These are phyloP conservation scores for Orthosia gracilis DNA, from an alignment of 2,888 invertebrate genomes.

Conservation along the genomic window DNA sequence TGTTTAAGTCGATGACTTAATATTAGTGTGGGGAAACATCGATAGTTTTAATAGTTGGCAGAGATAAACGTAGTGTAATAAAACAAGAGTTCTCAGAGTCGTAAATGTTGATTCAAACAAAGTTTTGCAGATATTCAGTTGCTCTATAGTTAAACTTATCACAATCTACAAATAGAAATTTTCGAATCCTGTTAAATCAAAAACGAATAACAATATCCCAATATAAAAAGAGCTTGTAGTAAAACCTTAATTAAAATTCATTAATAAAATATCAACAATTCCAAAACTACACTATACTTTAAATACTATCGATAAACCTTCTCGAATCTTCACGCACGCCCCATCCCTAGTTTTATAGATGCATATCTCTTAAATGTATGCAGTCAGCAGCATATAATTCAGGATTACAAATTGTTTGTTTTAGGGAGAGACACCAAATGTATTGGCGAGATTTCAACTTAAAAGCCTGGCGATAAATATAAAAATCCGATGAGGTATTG, in stretches of 20 bases:
- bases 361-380: constrained; percentile 91
- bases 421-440: constrained; percentile 89
- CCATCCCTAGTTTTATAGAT: constrained; percentile 86
- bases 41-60: constrained; percentile 63
- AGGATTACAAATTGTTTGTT: constrained; percentile 91
- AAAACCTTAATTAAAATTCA: background rate
- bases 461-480: constrained; percentile 90
- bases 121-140: background rate
- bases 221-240: background rate
- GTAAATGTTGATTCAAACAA: background rate
- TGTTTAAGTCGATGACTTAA: constrained; percentile 87
- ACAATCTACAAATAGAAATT: background rate
- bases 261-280: background rate
- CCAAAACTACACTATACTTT: background rate
- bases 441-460: constrained; percentile 89
- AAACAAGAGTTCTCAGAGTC: too few relatives aligned
- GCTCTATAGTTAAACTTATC: background rate
- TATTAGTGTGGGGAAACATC: constrained; percentile 82
- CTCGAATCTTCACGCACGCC: constrained; percentile 66
- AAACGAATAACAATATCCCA: background rate
- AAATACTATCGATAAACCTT: constrained; percentile 48
- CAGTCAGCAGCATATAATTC: constrained; percentile 91
- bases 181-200: background rate
- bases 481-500: constrained; percentile 84
- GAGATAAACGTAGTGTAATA: background rate